Evolutionary conservation across 1,140 invertebrate genomes (phyloP), one percentile per base, ranked within the genome.

Genomic region (Bradynema listronoti): DNA sequence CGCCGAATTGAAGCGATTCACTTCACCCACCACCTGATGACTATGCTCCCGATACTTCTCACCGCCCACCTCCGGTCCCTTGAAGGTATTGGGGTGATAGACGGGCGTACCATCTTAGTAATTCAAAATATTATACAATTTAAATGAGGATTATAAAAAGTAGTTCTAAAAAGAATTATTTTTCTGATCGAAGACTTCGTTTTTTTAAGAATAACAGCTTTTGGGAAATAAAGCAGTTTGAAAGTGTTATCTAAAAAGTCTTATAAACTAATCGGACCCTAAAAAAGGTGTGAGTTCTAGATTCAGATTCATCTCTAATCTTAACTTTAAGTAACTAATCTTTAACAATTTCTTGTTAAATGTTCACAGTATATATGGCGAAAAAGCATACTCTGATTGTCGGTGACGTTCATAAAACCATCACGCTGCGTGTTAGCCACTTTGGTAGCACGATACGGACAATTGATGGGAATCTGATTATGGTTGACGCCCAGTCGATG

Each of bases 41-140:
- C 68, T 68, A 51, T 54, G 69, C 53, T 81, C 82, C 34, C 70
- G 16, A 1, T 42, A 33, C 16, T 58, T 33, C 5, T 57, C 49
- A 16, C 53, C 57, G 6, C 66, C 60, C 4, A 59, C 49, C 39
- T 75, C 63, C 0, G 90, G 89, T 0, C 90, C 91, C 60, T 81
- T 81, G 79, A 95, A 97, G 60, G 90, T 93, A 79, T 96, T 96
- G 0, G 93, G 93, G 82, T 85, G 92, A 78, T 95, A 96, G 80
- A 94, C 94, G 1, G 92, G 92, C 14, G 87, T 86, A 34, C 86
- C 87, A 41, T 68, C 51, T 50, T 16, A 22, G 1, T 5, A 19
- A 22, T 32, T 29, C 9, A 65, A 11, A 30, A 2, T 16, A 39
- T 11, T 39, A n/a, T n/a, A n/a, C n/a, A n/a, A n/a, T n/a, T n/a